Evolutionary conservation across 2,888 invertebrate genomes (phyloP).

Genomic region (Augochlorella aurata): DNA sequence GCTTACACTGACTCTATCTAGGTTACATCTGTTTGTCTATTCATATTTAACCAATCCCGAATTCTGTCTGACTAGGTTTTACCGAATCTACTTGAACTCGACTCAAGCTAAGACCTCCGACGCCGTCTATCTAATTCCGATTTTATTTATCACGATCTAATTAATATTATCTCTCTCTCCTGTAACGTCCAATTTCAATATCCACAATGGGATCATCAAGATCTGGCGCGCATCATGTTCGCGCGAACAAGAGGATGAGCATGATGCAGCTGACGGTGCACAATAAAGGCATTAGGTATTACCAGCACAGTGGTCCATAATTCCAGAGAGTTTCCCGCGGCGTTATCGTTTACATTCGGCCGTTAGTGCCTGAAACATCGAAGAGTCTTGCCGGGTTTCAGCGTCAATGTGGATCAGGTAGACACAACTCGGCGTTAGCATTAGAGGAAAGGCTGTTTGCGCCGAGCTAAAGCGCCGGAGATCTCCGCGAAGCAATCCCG

Average conservation of each 20-base stretch:
- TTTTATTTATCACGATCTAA: no score
- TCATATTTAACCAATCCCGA: no score
- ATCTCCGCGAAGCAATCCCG: slow-evolving; percentile 11
- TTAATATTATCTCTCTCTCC: no score
- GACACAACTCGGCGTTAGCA: not conserved
- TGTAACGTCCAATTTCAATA: no score
- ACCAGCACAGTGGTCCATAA: not conserved
- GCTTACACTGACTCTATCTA: no score
- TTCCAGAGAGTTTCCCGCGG: slow-evolving; percentile 4
- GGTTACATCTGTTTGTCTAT: no score
- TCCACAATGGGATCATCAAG: not conserved
- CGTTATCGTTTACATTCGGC: not conserved
- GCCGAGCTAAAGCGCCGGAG: not conserved
- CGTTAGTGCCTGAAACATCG: not conserved
- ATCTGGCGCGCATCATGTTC: not conserved
- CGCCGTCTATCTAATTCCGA: no score
- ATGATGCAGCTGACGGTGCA: not conserved
- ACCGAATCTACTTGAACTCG: no score
- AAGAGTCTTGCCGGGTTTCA: not conserved
- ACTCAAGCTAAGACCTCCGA: no score
- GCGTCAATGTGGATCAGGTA: not conserved
- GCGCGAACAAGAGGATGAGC: not conserved
- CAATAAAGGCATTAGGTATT: not conserved
- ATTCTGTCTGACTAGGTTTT: no score
- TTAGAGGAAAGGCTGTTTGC: slow-evolving; percentile 4